These are phyloP conservation scores for Plutella xylostella DNA, from an alignment of 2,888 invertebrate species.

Conservation along the genomic window DNA sequence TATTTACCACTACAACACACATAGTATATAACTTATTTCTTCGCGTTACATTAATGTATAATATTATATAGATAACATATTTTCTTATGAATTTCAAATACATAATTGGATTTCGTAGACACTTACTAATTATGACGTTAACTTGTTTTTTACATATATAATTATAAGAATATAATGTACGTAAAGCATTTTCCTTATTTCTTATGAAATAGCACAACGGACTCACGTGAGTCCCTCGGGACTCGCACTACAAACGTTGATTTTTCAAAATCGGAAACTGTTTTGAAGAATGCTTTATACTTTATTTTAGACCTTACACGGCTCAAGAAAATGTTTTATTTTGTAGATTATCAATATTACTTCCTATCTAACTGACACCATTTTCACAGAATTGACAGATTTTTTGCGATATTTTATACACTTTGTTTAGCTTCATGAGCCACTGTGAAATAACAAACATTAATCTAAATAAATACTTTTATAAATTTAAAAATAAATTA, in stretches of 20 bases:
- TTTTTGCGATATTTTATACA: conserved; percentile 37
- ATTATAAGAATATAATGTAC: conserved; percentile 68
- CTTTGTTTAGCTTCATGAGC: conserved; percentile 31
- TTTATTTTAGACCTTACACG: too few relatives aligned
- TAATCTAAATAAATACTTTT: background rate
- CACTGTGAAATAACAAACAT: conserved; percentile 36
- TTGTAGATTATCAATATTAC: conserved; percentile 30
- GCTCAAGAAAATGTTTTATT: too few relatives aligned
- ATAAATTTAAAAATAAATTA: too few relatives aligned
- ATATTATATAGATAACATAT: conserved; percentile 33
- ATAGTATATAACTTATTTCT: conserved; percentile 35
- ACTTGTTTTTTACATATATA: conserved; percentile 62
- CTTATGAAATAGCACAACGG: conserved; percentile 59
- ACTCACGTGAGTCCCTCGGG: conserved; percentile 51
- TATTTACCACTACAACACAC: conserved; percentile 49
- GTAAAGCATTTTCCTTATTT: conserved; percentile 60
- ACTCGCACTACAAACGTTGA: conserved; percentile 55
- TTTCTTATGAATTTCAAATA: conserved; percentile 43
- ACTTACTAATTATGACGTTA: conserved; percentile 61
- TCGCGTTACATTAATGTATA: conserved; percentile 35
- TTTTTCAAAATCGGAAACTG: conserved; percentile 40
- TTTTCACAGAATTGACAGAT: conserved; percentile 63
- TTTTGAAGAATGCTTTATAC: conserved; percentile 22
- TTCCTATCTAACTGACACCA: conserved; percentile 54
- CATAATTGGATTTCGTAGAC: conserved; percentile 53